Base-by-base conservation (phyloP, 2,888 invertebrate species). In the Baccha elongata region DNA sequence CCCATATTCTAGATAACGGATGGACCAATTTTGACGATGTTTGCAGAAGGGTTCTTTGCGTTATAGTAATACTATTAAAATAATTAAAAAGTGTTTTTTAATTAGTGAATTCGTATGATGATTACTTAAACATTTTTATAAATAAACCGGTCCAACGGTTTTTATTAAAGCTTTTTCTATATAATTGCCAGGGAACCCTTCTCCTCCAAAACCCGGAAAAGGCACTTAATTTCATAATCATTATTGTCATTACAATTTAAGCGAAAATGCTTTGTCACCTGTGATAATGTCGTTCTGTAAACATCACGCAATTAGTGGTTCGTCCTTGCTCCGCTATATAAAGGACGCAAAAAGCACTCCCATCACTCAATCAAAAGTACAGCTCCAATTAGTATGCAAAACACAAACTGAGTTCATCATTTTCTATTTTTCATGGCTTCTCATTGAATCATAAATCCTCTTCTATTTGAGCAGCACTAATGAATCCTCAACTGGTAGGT, bases 381-480 rank as follows among this genome's bases (percentile, higher is more conserved):
- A 62, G 75, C 46, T 60, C 53, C 71, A 71, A 81, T 81, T 72
- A 71, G 71, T 65, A 62, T 67, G 60, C 60, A 72, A 35, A 73
- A 46, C 50, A 64, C 75, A 50, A 64, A 55, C 71, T 32, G 46
- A 62, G 48, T 42, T 75, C 65, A 75, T 75, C 42, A 62, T 72
- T 67, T 60, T 67, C 60, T 10, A 48, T 35, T 68, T 67, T 80
- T 71, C 58, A 68, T 50, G 13, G 40, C 67, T 52, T 60, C 32
- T 55, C 65, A 62, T 75, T 75, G 71, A 81, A 81, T 81, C 75
- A 75, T 81, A 75, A 75, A 67, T 71, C 65, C 60, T 37, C 53
- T 37, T 53, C 71, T 60, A 75, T 81, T 81, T 71, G 75, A 81
- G 75, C 58, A 62, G 65, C 60, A 62, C 81, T 81, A 75, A 81